Base-by-base conservation (phyloP, 1,140 invertebrate genomes). In the Eueides isabella region DNA sequence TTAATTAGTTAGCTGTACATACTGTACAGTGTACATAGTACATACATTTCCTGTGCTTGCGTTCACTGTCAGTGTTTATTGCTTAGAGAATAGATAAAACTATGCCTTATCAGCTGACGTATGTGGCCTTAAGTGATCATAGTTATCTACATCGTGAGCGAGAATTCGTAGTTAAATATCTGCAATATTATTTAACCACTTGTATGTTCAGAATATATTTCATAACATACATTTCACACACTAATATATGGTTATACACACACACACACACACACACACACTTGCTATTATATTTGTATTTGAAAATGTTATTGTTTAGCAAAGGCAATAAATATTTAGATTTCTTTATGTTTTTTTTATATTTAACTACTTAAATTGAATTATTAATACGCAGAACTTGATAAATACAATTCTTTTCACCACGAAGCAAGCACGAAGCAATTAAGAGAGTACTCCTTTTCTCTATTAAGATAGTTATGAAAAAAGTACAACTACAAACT, bases 41-140 rank as follows among this genome's bases (percentile, higher is more conserved):
- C 14, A 5, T 19, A 48, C 7, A 48, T 48, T 48, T 48, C 41
- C 48, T 55, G 28, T 28, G 26, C 61, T 29, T 30, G 16, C 61
- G 38, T 74, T 68, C 72, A 74, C 35, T 74, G 72, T 74, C 72
- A 74, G 44, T 44, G 55, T 68, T 68, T 67, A 74, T 74, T 68
- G 44, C 72, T 61, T 74, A 74, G 61, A 68, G 72, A 67, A 63
- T 68, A 74, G 66, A 74, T 74, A 74, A 72, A 63, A 69, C 48
- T 26, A 35, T 19, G 9, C 33, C 23, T 68, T 74, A 74, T 74
- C 72, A 68, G 72, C 55, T 62, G 64, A 74, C 72, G 72, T 55
- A 26, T 61, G 55, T 71, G 61, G 61, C 66, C 72, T 74, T 48
- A 74, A 48, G 72, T 48, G 72, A 62, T 64, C 72, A 69, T 16